Evolutionary conservation across 2,113 vertebrate species (phyloP), one percentile per base, ranked within the genome.

Genomic region (Panthera uncia): DNA sequence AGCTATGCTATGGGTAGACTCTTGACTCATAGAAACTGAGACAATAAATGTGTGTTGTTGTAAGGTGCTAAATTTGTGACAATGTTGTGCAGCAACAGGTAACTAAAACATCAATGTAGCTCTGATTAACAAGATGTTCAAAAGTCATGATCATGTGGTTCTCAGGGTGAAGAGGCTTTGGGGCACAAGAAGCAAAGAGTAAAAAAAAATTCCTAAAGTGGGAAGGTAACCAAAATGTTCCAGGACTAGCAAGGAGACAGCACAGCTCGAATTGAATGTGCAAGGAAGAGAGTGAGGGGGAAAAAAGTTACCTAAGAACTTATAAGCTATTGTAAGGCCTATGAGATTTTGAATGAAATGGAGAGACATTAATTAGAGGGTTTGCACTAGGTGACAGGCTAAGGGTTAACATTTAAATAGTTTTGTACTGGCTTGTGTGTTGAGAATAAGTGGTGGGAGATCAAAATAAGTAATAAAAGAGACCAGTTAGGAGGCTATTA

Each of bases 331-430:
- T 48, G 4, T 82, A 66, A 86, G 18, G 45, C 41, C 36, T 96
- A 69, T 65, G 45, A 83, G 3, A 80, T 95, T 89, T 89, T 78
- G 36, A 92, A 18, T 85, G 48, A 93, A 96, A 85, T 38, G 84
- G 6, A 94, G 48, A 78, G 14, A 50, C 33, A 68, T 57, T 89
- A 79, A 33, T 86, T 61, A 84, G 63, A 61, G 50, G 8, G 21
- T 78, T 33, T 71, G 33, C 79, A 71, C 1, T n/a, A 89, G 74
- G 29, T 81, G 78, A 41, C 21, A 66, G 45, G 52, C 23, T 80
- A 48, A 74, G 15, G 48, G 8, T 87, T 83, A 94, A 74, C 38
- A 79, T 85, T 88, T 84, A 57, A 69, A 87, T 63, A 91, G n/a
- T 3, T 87, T 81, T 52, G 38, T 45, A 71, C 2, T 81, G 41